phyloP scores from a whole-genome alignment of 2,888 invertebrate genomes.

The Balanococcus diminutus region DNA sequence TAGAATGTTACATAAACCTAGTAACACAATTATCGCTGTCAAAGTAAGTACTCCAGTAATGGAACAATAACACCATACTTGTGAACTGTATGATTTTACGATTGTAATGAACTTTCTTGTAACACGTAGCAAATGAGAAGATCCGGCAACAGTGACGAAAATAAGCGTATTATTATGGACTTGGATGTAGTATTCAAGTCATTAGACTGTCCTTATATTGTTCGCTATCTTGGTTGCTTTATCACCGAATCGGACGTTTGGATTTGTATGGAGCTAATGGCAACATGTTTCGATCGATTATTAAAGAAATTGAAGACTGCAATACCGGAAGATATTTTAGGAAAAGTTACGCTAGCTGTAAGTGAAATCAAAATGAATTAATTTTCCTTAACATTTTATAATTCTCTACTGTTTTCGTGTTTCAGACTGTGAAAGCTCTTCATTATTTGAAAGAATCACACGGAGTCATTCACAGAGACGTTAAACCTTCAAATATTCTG shows the following conservation, averaged over 20 bases:
- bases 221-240: slow-evolving; percentile 96
- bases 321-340: slow-evolving; percentile 95
- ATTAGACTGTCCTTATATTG: slow-evolving; percentile 95
- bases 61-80: background rate
- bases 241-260: slow-evolving; percentile 97
- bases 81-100: background rate
- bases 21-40: slow-evolving; percentile 87
- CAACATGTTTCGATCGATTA: slow-evolving; percentile 97
- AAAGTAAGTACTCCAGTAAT: slow-evolving; percentile 68
- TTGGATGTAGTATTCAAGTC: slow-evolving; percentile 97
- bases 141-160: slow-evolving; percentile 95
- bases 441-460: slow-evolving; percentile 97
- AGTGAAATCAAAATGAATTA: too few relatives aligned
- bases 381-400: background rate
- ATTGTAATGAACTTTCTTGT: slow-evolving; percentile 52
- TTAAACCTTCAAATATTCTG: slow-evolving; percentile 98
- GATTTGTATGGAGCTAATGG: slow-evolving; percentile 99
- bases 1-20: slow-evolving; percentile 90
- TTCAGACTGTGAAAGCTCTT: slow-evolving; percentile 90
- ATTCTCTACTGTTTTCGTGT: slow-evolving; percentile 45
- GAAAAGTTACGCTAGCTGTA: slow-evolving; percentile 96
- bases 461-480: slow-evolving; percentile 96
- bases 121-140: slow-evolving; percentile 87
- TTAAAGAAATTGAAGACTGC: slow-evolving; percentile 82
- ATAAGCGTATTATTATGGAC: slow-evolving; percentile 98